These are phyloP conservation scores for Promerops cafer DNA, from an alignment of 2,113 vertebrate genomes.

Conservation along the genomic window DNA sequence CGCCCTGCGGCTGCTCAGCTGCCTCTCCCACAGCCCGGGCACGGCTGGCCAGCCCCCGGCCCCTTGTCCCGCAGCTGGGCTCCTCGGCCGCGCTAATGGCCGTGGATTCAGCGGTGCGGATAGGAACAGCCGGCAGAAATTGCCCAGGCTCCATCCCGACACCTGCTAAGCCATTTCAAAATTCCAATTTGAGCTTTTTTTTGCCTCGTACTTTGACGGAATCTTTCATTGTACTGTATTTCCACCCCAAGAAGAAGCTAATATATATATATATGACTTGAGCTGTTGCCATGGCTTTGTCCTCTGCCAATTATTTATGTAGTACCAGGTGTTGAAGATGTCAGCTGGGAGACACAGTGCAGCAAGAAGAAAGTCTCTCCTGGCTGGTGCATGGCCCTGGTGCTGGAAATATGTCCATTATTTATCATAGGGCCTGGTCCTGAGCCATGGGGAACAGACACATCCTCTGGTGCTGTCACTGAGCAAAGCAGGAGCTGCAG, in stretches of 20 bases:
- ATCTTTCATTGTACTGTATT: not conserved
- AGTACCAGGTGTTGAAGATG: too few species aligned
- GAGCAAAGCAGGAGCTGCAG: not conserved
- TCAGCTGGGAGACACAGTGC: not conserved
- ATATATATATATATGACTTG: rapidly evolving
- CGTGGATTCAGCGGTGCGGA: rapidly evolving
- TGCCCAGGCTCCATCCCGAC: rapidly evolving
- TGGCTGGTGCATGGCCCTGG: not conserved
- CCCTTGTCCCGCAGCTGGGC: rapidly evolving
- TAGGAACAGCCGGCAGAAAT: rapidly evolving
- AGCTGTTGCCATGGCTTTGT: not conserved
- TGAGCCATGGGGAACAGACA: rapidly evolving
- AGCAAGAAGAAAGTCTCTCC: not conserved
- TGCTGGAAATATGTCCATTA: not conserved
- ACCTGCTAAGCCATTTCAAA: rapidly evolving
- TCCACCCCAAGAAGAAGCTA: too few species aligned
- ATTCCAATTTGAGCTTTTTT: rapidly evolving
- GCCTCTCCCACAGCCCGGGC: not conserved
- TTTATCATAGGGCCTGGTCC: not conserved
- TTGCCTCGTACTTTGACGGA: rapidly evolving
- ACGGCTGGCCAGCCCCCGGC: not conserved
- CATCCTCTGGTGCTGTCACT: not conserved
- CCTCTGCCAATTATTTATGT: rapidly evolving
- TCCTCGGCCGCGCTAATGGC: rapidly evolving
- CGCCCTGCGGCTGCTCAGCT: not conserved